phyloP scores from a whole-genome alignment of 2,797 vertebrate species.

The Leontopithecus rosalia region DNA sequence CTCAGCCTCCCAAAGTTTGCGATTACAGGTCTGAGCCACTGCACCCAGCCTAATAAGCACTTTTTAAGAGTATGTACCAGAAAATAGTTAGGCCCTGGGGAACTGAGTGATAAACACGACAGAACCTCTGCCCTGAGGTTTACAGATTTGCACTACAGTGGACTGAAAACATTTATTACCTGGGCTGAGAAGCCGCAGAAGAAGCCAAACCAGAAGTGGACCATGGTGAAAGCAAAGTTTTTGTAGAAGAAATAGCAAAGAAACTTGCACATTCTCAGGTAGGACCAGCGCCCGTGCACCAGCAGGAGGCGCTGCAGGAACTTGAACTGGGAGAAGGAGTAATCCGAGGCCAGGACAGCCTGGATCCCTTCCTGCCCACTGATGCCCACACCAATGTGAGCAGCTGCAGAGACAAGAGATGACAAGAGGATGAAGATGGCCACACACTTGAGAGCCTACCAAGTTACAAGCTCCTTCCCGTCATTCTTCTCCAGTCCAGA shows the following conservation, averaged over 20 bases:
- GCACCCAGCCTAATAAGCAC: too few species aligned
- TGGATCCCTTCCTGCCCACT: constrained; percentile 98
- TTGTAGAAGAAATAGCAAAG: constrained; percentile 99
- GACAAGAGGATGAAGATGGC: fast-evolving
- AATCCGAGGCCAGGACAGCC: constrained; percentile 94
- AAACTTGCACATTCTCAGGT: constrained; percentile 98
- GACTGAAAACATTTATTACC: constrained; percentile 81
- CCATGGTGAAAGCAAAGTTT: constrained; percentile 99
- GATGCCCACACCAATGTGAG: constrained; percentile 96
- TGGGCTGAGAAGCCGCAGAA: constrained; percentile 98
- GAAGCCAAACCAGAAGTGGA: constrained; percentile 99
- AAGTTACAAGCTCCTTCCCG: fast-evolving
- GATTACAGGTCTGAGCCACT: too few species aligned
- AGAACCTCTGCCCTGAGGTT: neutral
- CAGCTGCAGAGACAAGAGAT: constrained; percentile 83
- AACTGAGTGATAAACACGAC: neutral
- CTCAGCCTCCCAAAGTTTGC: too few species aligned
- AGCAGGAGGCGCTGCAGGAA: constrained; percentile 96
- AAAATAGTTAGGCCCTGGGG: neutral
- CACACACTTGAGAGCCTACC: neutral
- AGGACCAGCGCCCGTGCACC: constrained; percentile 98
- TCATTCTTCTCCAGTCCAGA: neutral
- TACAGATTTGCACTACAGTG: neutral
- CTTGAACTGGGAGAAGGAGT: constrained; percentile 97
- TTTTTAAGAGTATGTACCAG: neutral